Evolutionary conservation across 2,888 invertebrate species (phyloP).

Genomic region (Leptura quadrifasciata): DNA sequence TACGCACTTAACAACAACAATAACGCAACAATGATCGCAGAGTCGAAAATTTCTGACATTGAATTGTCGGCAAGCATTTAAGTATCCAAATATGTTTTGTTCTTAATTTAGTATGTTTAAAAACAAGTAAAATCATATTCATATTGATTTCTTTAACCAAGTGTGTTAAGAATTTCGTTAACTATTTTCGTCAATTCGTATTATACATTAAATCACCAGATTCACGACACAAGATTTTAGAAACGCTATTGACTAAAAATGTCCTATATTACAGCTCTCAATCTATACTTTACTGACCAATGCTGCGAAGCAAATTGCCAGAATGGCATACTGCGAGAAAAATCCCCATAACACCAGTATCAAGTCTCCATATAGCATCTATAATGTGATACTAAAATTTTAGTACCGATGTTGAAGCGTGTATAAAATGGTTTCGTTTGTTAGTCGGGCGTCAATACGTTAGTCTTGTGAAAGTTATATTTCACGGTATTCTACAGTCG

Average conservation of each 20-base stretch:
- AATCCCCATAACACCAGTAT: constrained; percentile 21
- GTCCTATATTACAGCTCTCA: neutral
- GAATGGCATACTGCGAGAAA: neutral
- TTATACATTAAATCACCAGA: too few relatives aligned
- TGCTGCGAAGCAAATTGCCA: constrained; percentile 13
- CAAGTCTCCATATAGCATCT: constrained; percentile 19
- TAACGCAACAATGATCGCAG: too few relatives aligned
- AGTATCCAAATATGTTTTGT: too few relatives aligned
- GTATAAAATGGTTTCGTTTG: constrained; percentile 34
- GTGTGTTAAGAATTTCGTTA: too few relatives aligned
- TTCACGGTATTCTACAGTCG: constrained; percentile 33
- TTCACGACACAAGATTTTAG: neutral
- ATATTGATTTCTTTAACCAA: too few relatives aligned
- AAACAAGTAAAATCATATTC: too few relatives aligned
- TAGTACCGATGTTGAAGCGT: constrained; percentile 36
- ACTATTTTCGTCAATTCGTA: too few relatives aligned
- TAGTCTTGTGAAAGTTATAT: constrained; percentile 30
- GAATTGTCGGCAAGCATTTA: too few relatives aligned
- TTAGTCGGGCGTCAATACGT: constrained; percentile 36
- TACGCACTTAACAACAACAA: too few relatives aligned
- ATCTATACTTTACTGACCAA: constrained; percentile 13
- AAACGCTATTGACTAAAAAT: neutral
- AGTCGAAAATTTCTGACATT: too few relatives aligned
- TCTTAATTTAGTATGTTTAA: too few relatives aligned
- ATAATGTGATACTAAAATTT: constrained; percentile 35